These are phyloP conservation scores for Elephas maximus DNA, from an alignment of 2,113 vertebrate genomes.

Conservation along the genomic window DNA sequence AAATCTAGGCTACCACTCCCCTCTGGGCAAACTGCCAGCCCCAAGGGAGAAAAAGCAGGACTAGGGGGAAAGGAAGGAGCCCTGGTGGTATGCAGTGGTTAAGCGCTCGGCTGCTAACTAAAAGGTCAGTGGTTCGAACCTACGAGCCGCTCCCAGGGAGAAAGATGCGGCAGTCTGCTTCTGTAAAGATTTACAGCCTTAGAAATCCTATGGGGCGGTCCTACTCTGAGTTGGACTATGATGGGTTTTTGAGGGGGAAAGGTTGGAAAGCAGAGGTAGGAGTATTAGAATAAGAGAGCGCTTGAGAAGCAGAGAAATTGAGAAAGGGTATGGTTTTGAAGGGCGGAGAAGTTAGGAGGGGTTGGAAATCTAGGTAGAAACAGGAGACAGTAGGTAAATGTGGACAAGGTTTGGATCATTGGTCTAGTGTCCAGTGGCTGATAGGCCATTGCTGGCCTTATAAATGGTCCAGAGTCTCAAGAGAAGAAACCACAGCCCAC, in stretches of 20 bases:
- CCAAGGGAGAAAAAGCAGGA: neutral
- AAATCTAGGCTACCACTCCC: neutral
- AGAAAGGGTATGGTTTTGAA: neutral
- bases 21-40: neutral
- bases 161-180: neutral
- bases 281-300: neutral
- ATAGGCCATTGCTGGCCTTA: neutral
- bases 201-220: neutral
- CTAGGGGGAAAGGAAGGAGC: neutral
- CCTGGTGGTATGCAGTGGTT: neutral
- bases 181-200: neutral
- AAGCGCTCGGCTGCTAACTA: neutral
- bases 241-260: neutral
- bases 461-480: neutral
- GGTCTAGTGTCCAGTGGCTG: neutral
- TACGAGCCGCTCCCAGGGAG: neutral
- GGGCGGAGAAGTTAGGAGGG: neutral
- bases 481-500: neutral
- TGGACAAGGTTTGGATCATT: neutral
- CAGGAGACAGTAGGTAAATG: neutral
- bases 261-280: neutral
- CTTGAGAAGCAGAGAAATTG: neutral
- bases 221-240: neutral
- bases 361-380: slow-evolving; percentile 26
- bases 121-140: neutral